Evolutionary conservation across 2,888 invertebrate species (phyloP), one percentile per base, ranked within the genome.

Genomic region (Dioctria linearis): DNA sequence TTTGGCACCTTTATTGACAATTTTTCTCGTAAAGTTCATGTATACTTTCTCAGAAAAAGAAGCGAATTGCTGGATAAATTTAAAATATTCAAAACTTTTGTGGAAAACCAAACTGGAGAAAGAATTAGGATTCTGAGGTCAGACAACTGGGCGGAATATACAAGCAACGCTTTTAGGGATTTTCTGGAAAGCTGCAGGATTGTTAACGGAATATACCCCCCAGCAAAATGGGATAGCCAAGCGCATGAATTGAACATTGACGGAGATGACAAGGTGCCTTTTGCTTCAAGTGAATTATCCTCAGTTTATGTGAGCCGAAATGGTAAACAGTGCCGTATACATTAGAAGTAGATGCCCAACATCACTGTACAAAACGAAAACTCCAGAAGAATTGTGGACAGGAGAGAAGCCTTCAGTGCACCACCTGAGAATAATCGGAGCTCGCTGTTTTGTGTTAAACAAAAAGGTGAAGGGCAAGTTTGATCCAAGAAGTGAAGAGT

Each of bases 261-360:
- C 69, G n/a, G 80, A 81, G 49, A 80, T 78, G 80, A 63, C 65
- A 2, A 40, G 80, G 9, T 81, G 76, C 37, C 4, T 80, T n/a
- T 11, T 81, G 3, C 54, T 61, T n/a, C 59, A 82, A 25, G 65
- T 69, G 78, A 84, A 83, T 0, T 13, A 85, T 3, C 43, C 79
- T 5, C 82, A 83, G 46, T 78, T 69, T 2, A 80, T 86, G 3
- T 87, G 87, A 87, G 86, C 86, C 37, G 87, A 88, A 83, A 86
- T 87, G 0, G 84, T 86, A 0, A 83, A 84, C 4, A 25, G 25
- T 25, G 25, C 25, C 25, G 25, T 25, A 25, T 25, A 25, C 25
- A 25, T 25, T 25, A 25, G 25, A 25, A 25, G 86, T 84, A 81
- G 85, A 43, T 85, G 71, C 0, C 84, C 85, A 3, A 85, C 85